These are phyloP conservation scores for Copidosoma aretas DNA, from an alignment of 2,888 invertebrate genomes.

Conservation along the genomic window DNA sequence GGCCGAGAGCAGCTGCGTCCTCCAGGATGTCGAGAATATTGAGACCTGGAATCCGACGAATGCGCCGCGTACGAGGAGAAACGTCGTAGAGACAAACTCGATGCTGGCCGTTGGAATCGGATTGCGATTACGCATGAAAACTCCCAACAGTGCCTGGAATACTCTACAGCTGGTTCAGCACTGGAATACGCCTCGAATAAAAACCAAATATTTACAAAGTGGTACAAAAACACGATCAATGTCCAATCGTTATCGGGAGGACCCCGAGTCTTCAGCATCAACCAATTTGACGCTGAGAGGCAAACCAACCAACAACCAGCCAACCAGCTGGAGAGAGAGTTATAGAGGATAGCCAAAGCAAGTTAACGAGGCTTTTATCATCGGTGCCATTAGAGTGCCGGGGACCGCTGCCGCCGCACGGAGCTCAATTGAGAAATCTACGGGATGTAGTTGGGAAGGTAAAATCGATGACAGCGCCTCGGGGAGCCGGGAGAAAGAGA, in stretches of 20 bases:
- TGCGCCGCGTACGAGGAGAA: neutral
- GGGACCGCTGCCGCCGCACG: neutral
- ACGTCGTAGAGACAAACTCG: neutral
- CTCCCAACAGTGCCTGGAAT: neutral
- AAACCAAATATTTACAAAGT: neutral
- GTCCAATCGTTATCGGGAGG: neutral
- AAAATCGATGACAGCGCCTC: constrained; percentile 34
- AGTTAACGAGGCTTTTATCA: constrained; percentile 36
- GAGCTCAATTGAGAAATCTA: constrained; percentile 32
- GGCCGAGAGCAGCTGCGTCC: constrained; percentile 8
- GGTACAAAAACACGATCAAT: neutral
- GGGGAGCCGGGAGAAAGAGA: constrained; percentile 8
- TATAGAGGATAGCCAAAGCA: neutral
- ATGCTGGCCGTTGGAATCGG: constrained; percentile 13
- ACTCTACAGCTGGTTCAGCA: neutral
- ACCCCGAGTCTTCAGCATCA: neutral
- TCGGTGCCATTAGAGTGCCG: constrained; percentile 28
- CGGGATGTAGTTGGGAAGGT: constrained; percentile 15
- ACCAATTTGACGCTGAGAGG: too few species aligned
- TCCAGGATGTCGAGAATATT: constrained; percentile 8
- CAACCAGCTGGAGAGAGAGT: neutral
- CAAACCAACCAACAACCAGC: neutral
- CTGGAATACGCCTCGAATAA: too few species aligned
- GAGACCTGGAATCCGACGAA: constrained; percentile 24
- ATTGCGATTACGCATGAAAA: neutral